Conservation (phyloP, 2,888 invertebrate genomes). For the Amphipoea oculea region DNA sequence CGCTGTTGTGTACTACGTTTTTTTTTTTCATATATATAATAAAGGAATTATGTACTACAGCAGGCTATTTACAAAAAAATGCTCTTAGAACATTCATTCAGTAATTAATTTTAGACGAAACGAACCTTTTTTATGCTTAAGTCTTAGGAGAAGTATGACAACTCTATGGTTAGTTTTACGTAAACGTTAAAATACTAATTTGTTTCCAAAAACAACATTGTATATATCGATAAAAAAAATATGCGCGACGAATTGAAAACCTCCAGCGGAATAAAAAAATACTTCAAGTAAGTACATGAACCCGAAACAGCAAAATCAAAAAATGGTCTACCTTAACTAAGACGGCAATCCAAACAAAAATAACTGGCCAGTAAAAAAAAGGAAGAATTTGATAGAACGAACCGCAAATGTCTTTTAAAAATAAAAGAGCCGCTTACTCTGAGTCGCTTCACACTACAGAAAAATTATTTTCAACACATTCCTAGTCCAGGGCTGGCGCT, state of each 20-base stretch:
- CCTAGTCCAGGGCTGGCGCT: slow-evolving; percentile 69
- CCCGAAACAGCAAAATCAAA: neutral
- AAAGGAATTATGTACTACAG: neutral
- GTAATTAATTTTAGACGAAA: neutral
- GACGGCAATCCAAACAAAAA: slow-evolving; percentile 48
- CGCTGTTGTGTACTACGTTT: neutral
- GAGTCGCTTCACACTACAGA: slow-evolving; percentile 66
- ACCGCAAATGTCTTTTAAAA: slow-evolving; percentile 63
- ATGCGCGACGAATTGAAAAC: neutral
- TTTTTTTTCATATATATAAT: neutral
- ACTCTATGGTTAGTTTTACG: neutral
- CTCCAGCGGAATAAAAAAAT: neutral
- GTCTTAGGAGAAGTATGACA: neutral
- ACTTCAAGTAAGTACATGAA: neutral
- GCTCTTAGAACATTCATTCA: neutral
- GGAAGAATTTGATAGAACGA: slow-evolving; percentile 60
- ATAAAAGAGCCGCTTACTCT: slow-evolving; percentile 59
- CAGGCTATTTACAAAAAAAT: neutral
- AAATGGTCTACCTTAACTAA: neutral
- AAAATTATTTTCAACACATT: slow-evolving; percentile 74
- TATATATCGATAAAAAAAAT: neutral
- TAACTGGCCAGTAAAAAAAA: slow-evolving; percentile 58
- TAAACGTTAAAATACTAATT: neutral
- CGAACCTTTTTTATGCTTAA: neutral
- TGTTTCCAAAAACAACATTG: neutral